Conservation (phyloP, 2,797 vertebrate genomes). For the Esox lucius region DNA sequence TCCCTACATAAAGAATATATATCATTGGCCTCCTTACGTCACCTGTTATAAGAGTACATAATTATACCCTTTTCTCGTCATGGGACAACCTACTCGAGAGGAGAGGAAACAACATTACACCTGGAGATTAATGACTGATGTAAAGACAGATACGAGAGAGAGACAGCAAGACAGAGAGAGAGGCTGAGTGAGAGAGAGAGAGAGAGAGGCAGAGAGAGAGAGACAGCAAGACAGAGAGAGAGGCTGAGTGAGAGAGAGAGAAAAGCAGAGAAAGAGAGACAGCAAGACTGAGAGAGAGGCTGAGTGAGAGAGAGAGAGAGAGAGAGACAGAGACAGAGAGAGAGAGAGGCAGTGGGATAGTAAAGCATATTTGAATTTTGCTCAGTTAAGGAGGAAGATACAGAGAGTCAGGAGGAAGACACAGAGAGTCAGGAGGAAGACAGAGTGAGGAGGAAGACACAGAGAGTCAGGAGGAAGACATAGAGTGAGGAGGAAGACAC, state of each 20-base stretch:
- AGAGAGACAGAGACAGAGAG: background rate
- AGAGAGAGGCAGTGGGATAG: too few relatives aligned
- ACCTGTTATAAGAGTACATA: slow-evolving; percentile 11
- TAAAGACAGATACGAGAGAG: background rate
- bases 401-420: too few relatives aligned
- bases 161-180: too few relatives aligned
- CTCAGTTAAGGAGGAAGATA: too few relatives aligned
- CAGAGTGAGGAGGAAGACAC: too few relatives aligned
- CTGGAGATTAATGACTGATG: background rate
- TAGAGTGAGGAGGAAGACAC: too few relatives aligned
- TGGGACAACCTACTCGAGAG: background rate
- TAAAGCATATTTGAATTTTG: too few relatives aligned
- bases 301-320: background rate
- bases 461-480: too few relatives aligned
- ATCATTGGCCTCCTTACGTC: background rate
- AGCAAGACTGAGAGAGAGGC: background rate
- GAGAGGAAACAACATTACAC: background rate
- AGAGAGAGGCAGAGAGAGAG: too few relatives aligned
- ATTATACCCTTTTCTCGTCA: slow-evolving; percentile 9
- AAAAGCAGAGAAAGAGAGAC: background rate
- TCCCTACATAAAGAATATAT: background rate
- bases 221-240: too few relatives aligned
- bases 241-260: background rate
- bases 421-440: too few relatives aligned
- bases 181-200: too few relatives aligned